Evolutionary conservation across 2,113 vertebrate species (phyloP), one percentile per base, ranked within the genome.

Genomic region (Megaptera novaeangliae): DNA sequence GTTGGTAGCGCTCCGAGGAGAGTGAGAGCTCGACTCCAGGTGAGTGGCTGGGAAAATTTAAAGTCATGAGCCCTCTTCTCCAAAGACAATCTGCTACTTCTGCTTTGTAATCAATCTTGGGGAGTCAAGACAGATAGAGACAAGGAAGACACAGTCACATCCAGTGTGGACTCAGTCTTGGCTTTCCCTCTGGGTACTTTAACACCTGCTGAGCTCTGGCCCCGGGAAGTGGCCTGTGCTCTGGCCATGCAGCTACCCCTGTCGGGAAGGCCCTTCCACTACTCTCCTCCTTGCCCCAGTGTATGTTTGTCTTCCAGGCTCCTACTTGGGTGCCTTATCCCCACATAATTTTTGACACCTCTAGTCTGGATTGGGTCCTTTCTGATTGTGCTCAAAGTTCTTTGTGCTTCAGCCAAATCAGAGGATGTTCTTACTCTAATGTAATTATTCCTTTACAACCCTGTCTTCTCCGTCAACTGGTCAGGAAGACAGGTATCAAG

Each of bases 81-180:
- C 78, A 97, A 97, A 97, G 71, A 66, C 61, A 78, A 71, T 31
- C 75, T 69, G 55, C 66, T 77, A 8, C 61, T 95, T 95, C 72
- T 69, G 77, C 81, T 77, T 72, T 41, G 21, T 64, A 41, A 81
- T 89, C 9, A 57, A 14, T 87, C 72, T 52, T 66, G 55, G 72
- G 29, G 55, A 86, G 39, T 78, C n/a, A 49, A 74, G 78, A 11
- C 39, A 82, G 63, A 84, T 1, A 31, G 68, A 90, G 27, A 78
- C 27, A 36, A 80, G 71, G 64, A 93, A 94, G 44, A 55, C 18
- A 34, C n/a, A 39, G 20, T 57, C 41, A 4, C 9, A 71, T n/a
- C 59, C 29, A 39, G 12, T 69, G 36, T 64, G 13, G 52, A 66
- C 59, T 55, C 21, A 21, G 34, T 63, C 86, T 74, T 63, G 63